Evolutionary conservation across 2,888 invertebrate species (phyloP).

Genomic region (Troglohyphantes excavatus): DNA sequence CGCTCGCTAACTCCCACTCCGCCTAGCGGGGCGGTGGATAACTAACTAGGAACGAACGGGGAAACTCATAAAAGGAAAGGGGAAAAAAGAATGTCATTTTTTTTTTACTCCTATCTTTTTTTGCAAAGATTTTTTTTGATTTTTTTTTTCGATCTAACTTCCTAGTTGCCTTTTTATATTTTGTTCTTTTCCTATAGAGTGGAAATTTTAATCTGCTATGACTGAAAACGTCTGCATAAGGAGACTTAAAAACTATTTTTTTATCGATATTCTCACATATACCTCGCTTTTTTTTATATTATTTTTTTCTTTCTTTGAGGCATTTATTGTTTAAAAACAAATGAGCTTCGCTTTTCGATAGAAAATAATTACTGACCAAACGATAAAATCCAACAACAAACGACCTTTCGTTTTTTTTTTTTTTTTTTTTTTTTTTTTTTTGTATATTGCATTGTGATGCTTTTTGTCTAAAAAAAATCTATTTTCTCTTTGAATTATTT

Average conservation of each 20-base stretch:
- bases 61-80: neutral
- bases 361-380: constrained; percentile 64
- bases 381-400: constrained; percentile 24
- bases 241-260: constrained; percentile 30
- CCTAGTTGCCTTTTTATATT: constrained; percentile 1
- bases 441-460: neutral
- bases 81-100: constrained; percentile 38
- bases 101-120: neutral
- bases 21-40: constrained; percentile 57
- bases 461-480: neutral
- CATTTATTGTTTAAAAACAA: constrained; percentile 49
- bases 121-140: constrained; percentile 2
- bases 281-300: neutral
- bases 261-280: neutral
- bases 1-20: constrained; percentile 35
- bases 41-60: constrained; percentile 29
- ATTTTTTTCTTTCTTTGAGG: neutral
- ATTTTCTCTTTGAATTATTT: neutral
- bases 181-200: constrained; percentile 3
- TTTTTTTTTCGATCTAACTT: constrained; percentile 27
- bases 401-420: neutral
- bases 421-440: neutral
- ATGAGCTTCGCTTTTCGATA: constrained; percentile 38
- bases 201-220: constrained; percentile 48
- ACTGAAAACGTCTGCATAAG: constrained; percentile 33